Evolutionary conservation across 2,113 vertebrate species (phyloP), one percentile per base, ranked within the genome.

Genomic region (Lepidothrix coronata): DNA sequence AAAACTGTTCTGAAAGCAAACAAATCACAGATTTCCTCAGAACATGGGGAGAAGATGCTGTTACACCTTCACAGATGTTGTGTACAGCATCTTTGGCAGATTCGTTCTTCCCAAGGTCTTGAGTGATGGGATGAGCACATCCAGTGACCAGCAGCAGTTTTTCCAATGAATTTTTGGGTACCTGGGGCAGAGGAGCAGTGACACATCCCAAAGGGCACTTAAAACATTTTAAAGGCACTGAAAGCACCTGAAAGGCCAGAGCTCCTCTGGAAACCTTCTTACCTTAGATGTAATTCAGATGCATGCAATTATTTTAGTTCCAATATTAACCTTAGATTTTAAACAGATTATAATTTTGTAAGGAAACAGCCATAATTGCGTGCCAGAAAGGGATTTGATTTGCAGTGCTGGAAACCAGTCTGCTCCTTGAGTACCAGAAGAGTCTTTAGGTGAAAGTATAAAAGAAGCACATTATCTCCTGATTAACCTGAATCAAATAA

Each of bases 401-500:
- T 86, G 74, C 39, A 43, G 41, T 22, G 37, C 81, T 91, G 71
- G 41, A 84, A 52, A 74, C 14, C 31, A 79, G 14, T 25, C 83
- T 68, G 37, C 41, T 85, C 44, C 76, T 80, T 3, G 13, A 68
- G 66, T 21, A 78, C 41, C 33, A 83, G 83, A 89, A 85, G 52
- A 81, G 54, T 81, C 68, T 17, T 96, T 71, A 67, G 76, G 95
- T 77, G 58, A 54, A 87, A 70, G 58, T 70, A 76, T 83, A 88
- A 74, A 91, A 65, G 79, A 11, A 94, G 37, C 30, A 72, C 66
- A 49, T 96, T 95, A 94, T 90, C 43, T 31, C 44, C 63, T 93
- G 92, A 93, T 95, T 95, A 93, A 92, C 68, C 88, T 76, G 77
- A 44, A 85, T 81, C 51, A 78, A 95, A 93, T 78, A 90, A 91